Percentiles rank a stretch among this genome's conserved stretches.
These are phyloP conservation scores for Micromys minutus DNA, from an alignment of 2,113 vertebrate genomes.

Conservation along the genomic window DNA sequence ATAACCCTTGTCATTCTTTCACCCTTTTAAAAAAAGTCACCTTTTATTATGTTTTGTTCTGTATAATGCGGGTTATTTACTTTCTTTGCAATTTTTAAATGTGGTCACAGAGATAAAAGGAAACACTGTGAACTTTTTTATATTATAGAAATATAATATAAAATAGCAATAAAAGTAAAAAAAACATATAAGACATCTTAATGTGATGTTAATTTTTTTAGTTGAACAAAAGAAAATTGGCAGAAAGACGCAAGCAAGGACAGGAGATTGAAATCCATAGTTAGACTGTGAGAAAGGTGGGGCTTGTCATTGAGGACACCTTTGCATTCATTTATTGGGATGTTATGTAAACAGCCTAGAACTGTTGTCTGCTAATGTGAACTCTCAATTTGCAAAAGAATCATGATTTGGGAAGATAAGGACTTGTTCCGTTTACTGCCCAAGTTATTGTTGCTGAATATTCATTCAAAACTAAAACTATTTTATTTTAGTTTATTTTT, in stretches of 20 bases:
- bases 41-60: neutral
- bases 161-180: no score
- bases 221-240: neutral
- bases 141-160: neutral
- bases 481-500: no score
- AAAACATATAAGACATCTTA: neutral
- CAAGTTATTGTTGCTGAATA: neutral
- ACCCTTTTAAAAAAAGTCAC: neutral
- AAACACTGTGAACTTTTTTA: neutral
- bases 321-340: neutral
- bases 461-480: neutral
- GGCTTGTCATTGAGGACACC: neutral
- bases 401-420: neutral
- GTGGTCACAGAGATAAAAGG: neutral
- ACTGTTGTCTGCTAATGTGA: neutral
- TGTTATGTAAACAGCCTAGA: neutral
- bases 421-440: neutral
- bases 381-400: neutral
- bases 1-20: neutral
- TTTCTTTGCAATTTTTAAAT: neutral
- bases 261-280: neutral
- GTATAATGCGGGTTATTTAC: neutral
- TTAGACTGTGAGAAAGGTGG: no score
- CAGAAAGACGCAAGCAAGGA: neutral
- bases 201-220: neutral